A percentile compares a stretch with the other conserved stretches of the same genome.
Conservation (phyloP, 2,113 vertebrate species). For the Chloroceryle aenea region DNA sequence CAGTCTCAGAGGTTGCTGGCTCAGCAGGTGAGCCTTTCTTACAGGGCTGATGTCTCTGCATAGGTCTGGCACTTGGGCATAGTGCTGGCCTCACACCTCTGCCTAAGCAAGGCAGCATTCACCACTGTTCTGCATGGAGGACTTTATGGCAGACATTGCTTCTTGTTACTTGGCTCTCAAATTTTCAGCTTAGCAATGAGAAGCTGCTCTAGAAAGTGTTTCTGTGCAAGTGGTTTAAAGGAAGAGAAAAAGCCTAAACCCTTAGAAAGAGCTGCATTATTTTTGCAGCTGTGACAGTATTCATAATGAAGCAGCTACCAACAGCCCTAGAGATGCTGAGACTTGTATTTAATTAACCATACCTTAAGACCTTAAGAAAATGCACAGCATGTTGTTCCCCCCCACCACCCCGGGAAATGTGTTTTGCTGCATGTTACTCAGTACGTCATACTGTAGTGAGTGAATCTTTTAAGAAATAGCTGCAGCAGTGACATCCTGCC, state of each 20-base stretch:
- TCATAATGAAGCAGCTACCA: conserved; percentile 6
- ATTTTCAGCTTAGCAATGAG: background rate
- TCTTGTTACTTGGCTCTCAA: background rate
- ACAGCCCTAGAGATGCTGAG: conserved; percentile 17
- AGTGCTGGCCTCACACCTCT: background rate
- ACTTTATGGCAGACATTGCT: background rate
- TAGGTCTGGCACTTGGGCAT: background rate
- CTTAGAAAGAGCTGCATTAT: background rate
- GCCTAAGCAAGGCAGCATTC: background rate
- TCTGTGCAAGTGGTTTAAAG: background rate
- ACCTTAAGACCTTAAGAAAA: conserved; percentile 20
- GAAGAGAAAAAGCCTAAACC: background rate
- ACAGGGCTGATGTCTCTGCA: background rate
- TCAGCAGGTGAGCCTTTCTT: background rate
- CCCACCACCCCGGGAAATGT: background rate
- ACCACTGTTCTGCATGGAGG: rapidly evolving
- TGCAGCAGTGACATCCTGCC: conserved; percentile 19
- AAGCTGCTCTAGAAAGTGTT: background rate
- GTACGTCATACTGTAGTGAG: background rate
- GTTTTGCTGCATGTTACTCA: background rate
- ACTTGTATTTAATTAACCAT: conserved; percentile 26
- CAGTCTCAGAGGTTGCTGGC: background rate
- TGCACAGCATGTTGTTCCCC: background rate
- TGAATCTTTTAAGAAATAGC: conserved; percentile 17
- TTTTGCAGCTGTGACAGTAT: background rate